Conservation (phyloP, 2,797 vertebrate species). For the Rhynchotus rufescens region DNA sequence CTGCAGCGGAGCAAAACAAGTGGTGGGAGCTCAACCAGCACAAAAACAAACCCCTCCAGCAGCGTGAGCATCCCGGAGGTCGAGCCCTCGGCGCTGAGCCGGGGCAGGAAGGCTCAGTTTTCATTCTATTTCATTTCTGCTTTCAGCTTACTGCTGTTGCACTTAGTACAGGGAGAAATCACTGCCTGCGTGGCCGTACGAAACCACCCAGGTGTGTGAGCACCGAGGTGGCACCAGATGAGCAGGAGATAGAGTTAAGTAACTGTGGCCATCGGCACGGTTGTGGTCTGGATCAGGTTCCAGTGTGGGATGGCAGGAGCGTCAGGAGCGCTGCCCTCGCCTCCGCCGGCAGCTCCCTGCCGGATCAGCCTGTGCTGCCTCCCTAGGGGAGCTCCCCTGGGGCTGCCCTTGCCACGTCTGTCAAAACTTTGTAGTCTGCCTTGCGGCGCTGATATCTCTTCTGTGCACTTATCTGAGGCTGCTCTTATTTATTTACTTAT, state of each 20-base stretch:
- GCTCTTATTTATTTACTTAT: background rate
- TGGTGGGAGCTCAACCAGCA: background rate
- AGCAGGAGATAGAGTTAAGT: background rate
- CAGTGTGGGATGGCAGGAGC: background rate
- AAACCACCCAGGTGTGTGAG: background rate
- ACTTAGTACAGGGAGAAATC: background rate
- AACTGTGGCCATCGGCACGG: background rate
- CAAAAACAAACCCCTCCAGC: background rate
- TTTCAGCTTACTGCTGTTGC: accelerated
- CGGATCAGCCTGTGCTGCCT: background rate
- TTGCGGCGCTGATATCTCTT: background rate
- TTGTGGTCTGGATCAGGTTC: background rate
- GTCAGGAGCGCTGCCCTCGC: background rate
- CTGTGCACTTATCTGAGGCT: background rate
- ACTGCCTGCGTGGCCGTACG: background rate
- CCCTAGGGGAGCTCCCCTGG: background rate
- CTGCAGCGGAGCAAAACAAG: background rate
- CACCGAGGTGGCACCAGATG: background rate
- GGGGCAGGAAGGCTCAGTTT: background rate
- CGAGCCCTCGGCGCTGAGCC: background rate
- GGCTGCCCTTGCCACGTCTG: background rate
- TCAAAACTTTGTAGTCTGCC: background rate
- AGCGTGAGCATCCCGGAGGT: background rate
- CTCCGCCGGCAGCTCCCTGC: background rate
- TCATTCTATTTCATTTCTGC: background rate